These are phyloP conservation scores for Drosophila aff. DNA, from an alignment of 1,140 invertebrate species.

Conservation along the genomic window DNA sequence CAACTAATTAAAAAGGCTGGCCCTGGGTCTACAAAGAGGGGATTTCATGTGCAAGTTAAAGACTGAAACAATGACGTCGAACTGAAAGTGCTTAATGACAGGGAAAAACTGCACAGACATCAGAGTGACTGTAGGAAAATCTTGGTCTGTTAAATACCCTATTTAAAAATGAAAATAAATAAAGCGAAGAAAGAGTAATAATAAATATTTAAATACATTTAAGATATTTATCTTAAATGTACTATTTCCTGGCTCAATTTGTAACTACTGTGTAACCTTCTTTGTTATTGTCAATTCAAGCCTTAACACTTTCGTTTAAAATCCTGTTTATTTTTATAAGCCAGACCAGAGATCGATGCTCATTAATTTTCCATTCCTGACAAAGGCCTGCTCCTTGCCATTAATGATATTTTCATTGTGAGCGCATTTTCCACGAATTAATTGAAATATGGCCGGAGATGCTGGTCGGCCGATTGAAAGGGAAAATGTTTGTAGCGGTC, in stretches of 20 bases:
- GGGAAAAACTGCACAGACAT: slow-evolving; percentile 58
- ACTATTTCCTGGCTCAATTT: neutral
- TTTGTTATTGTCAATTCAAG: neutral
- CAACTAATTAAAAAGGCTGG: slow-evolving; percentile 62
- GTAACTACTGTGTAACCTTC: neutral
- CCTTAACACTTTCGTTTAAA: slow-evolving; percentile 4
- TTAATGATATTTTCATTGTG: slow-evolving; percentile 43
- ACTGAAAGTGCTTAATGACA: slow-evolving; percentile 70
- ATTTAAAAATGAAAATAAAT: neutral
- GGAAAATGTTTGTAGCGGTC: slow-evolving; percentile 66
- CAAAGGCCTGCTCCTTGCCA: slow-evolving; percentile 7
- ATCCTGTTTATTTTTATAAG: slow-evolving; percentile 6
- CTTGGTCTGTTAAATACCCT: neutral
- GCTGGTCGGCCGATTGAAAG: slow-evolving; percentile 64
- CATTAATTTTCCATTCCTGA: slow-evolving; percentile 27
- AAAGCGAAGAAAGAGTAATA: too few relatives aligned
- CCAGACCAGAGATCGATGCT: slow-evolving; percentile 13
- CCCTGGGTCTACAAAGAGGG: neutral
- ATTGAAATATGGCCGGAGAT: slow-evolving; percentile 70
- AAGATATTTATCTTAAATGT: too few relatives aligned
- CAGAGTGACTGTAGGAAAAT: slow-evolving; percentile 14
- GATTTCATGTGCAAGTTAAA: slow-evolving; percentile 13
- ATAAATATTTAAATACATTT: too few relatives aligned
- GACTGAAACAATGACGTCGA: slow-evolving; percentile 16
- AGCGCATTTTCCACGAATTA: slow-evolving; percentile 63